Evolutionary conservation across 2,797 vertebrate genomes (phyloP), one percentile per base, ranked within the genome.

Genomic region (Orestias chungarensis): DNA sequence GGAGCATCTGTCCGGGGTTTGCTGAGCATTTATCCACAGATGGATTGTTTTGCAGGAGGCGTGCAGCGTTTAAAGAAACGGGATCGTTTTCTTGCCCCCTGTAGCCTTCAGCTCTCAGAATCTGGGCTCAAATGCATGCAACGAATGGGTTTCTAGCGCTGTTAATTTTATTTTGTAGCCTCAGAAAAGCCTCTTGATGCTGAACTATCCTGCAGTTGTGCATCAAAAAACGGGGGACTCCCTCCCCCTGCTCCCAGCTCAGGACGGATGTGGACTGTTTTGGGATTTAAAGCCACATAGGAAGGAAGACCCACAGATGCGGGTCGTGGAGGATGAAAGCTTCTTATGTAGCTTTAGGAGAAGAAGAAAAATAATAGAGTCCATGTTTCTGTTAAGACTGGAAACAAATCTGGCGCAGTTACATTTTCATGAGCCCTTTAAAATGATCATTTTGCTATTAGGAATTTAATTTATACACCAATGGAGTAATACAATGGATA

Each of bases 231-330:
- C 17, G 2, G 66, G 67, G 75, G 82, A 84, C 69, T 44, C 33
- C 44, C 25, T 3, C 23, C 17, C 17, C 12, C 46, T 15, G 10
- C 49, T 35, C 20, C 50, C 66, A 67, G 79, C 78, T 75, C 82
- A 88, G 89, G 84, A 89, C 88, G 91, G 92, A 93, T 92, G 91
- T 89, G 86, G 83, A 85, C 84, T 89, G 88, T 91, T n/a, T 92
- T 91, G 86, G 81, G 85, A 87, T 91, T 91, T 90, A 88, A 92
- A 93, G 84, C 86, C 87, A 67, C 83, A 86, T 86, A 87, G 86
- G 89, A 91, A 91, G 88, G 86, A 90, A 87, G 83, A 70, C 68
- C 68, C 72, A 38, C 71, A 76, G 87, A 71, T 86, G 83, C 84
- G 83, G 76, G 81, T 31, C 79, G 78, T 72, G 85, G 79, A 83